A percentile compares a stretch with the other conserved stretches of the same genome.
Conservation (phyloP, 2,888 invertebrate species). For the Monopis laevigella region DNA sequence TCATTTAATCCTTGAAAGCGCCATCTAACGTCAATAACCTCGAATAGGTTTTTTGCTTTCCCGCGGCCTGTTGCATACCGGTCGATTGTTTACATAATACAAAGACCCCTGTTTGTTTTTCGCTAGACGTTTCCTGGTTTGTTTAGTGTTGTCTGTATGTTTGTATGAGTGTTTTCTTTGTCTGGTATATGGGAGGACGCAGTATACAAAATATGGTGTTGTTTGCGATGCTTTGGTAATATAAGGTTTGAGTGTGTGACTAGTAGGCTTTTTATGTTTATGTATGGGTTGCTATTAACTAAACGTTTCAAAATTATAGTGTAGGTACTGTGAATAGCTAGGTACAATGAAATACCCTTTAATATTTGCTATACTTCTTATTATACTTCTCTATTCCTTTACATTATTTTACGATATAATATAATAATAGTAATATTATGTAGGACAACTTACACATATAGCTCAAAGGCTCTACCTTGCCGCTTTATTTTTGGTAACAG, state of each 20-base stretch:
- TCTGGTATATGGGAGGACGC: slow-evolving; percentile 46
- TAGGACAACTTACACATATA: too few relatives aligned
- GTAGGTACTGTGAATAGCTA: too few relatives aligned
- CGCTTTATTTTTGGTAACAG: too few relatives aligned
- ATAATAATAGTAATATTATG: too few relatives aligned
- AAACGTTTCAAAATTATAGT: too few relatives aligned
- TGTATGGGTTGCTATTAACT: too few relatives aligned
- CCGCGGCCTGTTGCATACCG: slow-evolving; percentile 62
- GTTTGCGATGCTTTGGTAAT: slow-evolving; percentile 38
- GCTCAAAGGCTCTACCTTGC: too few relatives aligned
- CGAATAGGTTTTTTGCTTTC: slow-evolving; percentile 36
- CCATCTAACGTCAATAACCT: slow-evolving; percentile 47
- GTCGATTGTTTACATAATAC: slow-evolving; percentile 65
- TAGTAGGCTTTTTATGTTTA: slow-evolving; percentile 7
- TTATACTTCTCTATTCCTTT: too few relatives aligned
- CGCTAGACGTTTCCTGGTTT: slow-evolving; percentile 69
- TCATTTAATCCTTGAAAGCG: slow-evolving; percentile 20
- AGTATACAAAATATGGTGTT: slow-evolving; percentile 55
- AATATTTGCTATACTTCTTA: too few relatives aligned
- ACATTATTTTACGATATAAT: too few relatives aligned
- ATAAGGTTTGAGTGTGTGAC: slow-evolving; percentile 35
- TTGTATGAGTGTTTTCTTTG: slow-evolving; percentile 36
- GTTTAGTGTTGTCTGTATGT: slow-evolving; percentile 49
- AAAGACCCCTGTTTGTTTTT: slow-evolving; percentile 68
- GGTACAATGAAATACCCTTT: too few relatives aligned